phyloP scores from a whole-genome alignment of 2,797 vertebrate species.

The Serranus cabrilla region DNA sequence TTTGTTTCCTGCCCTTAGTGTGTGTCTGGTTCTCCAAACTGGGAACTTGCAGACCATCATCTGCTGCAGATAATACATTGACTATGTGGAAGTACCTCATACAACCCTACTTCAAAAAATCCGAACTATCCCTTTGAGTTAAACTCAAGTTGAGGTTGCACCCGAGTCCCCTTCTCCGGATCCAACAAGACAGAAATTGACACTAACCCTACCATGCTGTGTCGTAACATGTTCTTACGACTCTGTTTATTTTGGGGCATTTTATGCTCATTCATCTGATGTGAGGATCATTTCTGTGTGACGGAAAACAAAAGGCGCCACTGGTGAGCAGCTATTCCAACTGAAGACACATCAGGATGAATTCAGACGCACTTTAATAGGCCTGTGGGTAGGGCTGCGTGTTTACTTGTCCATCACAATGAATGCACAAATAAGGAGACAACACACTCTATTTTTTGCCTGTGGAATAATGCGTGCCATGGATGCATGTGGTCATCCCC shows the following conservation, averaged over 20 bases:
- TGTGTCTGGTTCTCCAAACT: too few relatives aligned
- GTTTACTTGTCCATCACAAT: constrained; percentile 61
- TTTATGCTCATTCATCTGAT: constrained; percentile 43
- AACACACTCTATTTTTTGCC: constrained; percentile 29
- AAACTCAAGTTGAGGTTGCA: too few relatives aligned
- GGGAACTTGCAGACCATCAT: too few relatives aligned
- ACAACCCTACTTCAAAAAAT: too few relatives aligned
- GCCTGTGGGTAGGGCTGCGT: constrained; percentile 57
- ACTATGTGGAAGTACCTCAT: too few relatives aligned
- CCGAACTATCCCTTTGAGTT: too few relatives aligned
- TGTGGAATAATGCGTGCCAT: constrained; percentile 39
- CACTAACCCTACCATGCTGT: neutral
- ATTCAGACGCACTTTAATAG: constrained; percentile 39
- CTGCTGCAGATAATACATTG: too few relatives aligned
- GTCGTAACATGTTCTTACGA: constrained; percentile 47
- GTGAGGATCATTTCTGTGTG: constrained; percentile 65
- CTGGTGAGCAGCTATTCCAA: constrained; percentile 66
- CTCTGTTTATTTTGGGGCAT: constrained; percentile 54
- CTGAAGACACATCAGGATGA: constrained; percentile 43
- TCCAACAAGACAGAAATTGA: neutral
- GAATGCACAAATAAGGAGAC: constrained; percentile 54
- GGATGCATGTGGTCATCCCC: constrained; percentile 62
- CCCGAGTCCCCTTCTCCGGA: too few relatives aligned
- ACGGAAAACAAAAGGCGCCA: constrained; percentile 76
- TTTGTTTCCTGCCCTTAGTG: too few relatives aligned